A percentile compares a stretch with the other conserved stretches of the same genome.
phyloP scores from a whole-genome alignment of 1,140 invertebrate genomes.

The Aleiodes sp. region DNA sequence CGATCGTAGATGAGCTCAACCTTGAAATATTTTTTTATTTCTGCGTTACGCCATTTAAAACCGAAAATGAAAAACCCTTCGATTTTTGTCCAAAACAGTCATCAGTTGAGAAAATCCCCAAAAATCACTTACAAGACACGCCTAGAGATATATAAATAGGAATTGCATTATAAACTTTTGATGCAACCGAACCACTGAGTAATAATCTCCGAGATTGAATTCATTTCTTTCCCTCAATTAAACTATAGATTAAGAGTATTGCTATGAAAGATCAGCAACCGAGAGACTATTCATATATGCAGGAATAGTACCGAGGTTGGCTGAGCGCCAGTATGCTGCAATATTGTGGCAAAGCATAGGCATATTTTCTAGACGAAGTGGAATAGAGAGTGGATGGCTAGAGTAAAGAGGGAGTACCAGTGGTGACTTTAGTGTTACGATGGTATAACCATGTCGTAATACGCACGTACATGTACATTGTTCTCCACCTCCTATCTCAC shows the following conservation, averaged over 20 bases:
- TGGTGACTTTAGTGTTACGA: constrained; percentile 7
- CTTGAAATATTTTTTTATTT: too few species aligned
- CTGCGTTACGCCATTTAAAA: too few species aligned
- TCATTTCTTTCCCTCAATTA: background rate
- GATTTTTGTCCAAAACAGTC: too few species aligned
- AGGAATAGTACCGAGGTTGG: background rate
- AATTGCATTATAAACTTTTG: too few species aligned
- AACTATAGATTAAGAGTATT: constrained; percentile 17
- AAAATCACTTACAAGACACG: too few species aligned
- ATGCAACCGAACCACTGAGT: background rate
- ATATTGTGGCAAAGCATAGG: background rate
- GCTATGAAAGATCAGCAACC: background rate
- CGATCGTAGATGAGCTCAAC: too few species aligned
- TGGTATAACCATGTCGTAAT: constrained; percentile 13
- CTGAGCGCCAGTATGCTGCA: background rate
- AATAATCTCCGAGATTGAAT: background rate
- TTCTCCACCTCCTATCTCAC: background rate
- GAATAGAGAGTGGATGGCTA: background rate
- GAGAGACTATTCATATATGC: constrained; percentile 8
- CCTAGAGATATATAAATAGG: too few species aligned
- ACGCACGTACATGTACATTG: background rate
- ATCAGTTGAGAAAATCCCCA: too few species aligned
- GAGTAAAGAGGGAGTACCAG: constrained; percentile 8
- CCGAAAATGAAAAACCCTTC: too few species aligned
- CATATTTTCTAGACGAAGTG: background rate